Conservation (phyloP, 2,113 vertebrate genomes). For the Lathamus discolor region DNA sequence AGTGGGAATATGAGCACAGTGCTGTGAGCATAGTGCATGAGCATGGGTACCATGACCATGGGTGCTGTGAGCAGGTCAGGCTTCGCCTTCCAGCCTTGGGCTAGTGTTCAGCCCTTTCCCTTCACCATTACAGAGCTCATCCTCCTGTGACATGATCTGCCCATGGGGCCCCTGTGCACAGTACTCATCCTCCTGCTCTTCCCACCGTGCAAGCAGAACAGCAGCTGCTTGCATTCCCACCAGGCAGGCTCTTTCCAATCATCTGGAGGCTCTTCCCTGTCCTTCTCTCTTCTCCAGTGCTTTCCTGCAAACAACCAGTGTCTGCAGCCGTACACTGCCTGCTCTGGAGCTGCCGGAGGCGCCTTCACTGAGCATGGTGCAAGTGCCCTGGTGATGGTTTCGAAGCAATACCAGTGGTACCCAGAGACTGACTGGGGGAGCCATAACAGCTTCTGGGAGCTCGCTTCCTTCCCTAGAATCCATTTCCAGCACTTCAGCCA, state of each 20-base stretch:
- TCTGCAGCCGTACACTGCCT: not conserved
- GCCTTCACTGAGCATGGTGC: not conserved
- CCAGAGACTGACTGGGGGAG: not conserved
- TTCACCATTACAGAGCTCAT: not conserved
- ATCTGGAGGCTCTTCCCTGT: not conserved
- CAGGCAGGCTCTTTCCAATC: not conserved
- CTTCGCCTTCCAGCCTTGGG: not conserved
- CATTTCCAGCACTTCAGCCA: not conserved
- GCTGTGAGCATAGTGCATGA: not conserved
- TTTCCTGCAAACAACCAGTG: not conserved
- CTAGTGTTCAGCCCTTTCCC: not conserved
- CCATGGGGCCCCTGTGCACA: fast-evolving
- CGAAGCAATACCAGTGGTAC: fast-evolving
- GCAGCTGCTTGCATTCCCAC: not conserved
- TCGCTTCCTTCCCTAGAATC: not conserved
- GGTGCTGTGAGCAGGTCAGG: not conserved
- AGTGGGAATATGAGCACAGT: not conserved
- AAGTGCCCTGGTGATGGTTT: too few species aligned
- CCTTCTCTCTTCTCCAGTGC: not conserved
- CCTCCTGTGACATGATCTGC: not conserved
- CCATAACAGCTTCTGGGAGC: fast-evolving
- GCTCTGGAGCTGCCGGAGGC: not conserved
- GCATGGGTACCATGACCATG: too few species aligned
- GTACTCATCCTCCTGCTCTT: not conserved
- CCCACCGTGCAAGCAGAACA: not conserved